Conservation (phyloP, 2,113 vertebrate genomes). For the Dromaius novaehollandiae region DNA sequence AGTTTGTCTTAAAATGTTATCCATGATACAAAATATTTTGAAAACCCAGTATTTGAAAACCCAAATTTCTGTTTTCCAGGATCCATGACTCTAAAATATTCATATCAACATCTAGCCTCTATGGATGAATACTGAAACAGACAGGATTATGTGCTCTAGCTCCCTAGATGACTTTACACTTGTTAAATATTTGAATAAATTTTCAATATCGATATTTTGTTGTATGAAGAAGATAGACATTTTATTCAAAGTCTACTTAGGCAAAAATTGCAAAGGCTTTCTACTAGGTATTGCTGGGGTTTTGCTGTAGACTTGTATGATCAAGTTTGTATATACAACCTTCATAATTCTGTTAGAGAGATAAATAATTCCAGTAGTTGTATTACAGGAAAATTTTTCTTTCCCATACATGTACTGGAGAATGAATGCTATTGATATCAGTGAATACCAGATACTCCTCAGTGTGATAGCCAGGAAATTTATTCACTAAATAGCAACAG, state of each 20-base stretch:
- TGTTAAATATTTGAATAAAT: not conserved
- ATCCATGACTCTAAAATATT: not conserved
- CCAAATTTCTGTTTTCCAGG: not conserved
- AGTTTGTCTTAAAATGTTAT: not conserved
- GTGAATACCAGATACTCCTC: not conserved
- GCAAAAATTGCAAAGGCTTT: not conserved
- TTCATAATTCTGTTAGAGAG: not conserved
- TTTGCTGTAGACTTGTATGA: not conserved
- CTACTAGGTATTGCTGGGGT: not conserved
- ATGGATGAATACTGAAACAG: not conserved
- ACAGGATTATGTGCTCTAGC: not conserved
- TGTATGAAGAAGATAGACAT: not conserved
- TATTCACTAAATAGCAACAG: not conserved
- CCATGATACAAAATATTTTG: not conserved
- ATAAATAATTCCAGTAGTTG: not conserved
- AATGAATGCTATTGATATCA: not conserved
- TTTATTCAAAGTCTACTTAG: not conserved
- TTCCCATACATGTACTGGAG: not conserved
- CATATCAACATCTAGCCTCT: not conserved
- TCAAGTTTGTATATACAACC: not conserved
- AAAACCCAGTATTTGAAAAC: not conserved
- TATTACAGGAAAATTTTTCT: not conserved
- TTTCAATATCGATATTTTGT: not conserved
- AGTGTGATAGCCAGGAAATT: not conserved
- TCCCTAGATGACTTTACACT: not conserved